These are phyloP conservation scores for Cotesia typhae DNA, from an alignment of 1,140 invertebrate genomes.

Conservation along the genomic window DNA sequence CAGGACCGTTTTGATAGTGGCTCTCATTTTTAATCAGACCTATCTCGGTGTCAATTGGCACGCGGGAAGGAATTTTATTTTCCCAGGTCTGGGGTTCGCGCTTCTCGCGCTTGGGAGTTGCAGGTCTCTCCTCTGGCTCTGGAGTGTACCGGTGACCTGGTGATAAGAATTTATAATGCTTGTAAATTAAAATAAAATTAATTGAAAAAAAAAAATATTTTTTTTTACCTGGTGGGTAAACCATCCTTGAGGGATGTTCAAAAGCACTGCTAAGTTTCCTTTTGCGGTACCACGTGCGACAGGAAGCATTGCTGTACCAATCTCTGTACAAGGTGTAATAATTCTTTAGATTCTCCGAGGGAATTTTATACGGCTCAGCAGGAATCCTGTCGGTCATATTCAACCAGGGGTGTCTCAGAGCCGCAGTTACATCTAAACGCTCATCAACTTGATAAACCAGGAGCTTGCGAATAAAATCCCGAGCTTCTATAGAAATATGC, in stretches of 20 bases:
- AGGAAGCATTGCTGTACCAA: conserved; percentile 89
- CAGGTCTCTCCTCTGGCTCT: conserved; percentile 71
- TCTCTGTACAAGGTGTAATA: conserved; percentile 83
- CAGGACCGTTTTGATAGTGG: conserved; percentile 94
- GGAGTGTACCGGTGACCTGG: conserved; percentile 83
- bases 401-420: conserved; percentile 90
- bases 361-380: conserved; percentile 75
- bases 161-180: conserved; percentile 48
- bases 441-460: conserved; percentile 78
- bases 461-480: conserved; percentile 88
- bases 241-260: conserved; percentile 91
- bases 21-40: conserved; percentile 84
- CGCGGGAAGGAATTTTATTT: conserved; percentile 76
- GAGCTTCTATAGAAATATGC: conserved; percentile 80
- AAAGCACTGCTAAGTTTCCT: conserved; percentile 83
- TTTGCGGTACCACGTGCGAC: conserved; percentile 84
- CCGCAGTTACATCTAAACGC: conserved; percentile 80
- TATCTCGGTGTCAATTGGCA: conserved; percentile 84
- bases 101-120: conserved; percentile 54
- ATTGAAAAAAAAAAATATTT: too few species aligned
- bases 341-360: conserved; percentile 77
- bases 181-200: too few species aligned
- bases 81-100: conserved; percentile 71
- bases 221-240: conserved; percentile 81
- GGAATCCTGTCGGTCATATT: conserved; percentile 73